Conservation (phyloP, 1,140 invertebrate genomes). For the Lerema accius region DNA sequence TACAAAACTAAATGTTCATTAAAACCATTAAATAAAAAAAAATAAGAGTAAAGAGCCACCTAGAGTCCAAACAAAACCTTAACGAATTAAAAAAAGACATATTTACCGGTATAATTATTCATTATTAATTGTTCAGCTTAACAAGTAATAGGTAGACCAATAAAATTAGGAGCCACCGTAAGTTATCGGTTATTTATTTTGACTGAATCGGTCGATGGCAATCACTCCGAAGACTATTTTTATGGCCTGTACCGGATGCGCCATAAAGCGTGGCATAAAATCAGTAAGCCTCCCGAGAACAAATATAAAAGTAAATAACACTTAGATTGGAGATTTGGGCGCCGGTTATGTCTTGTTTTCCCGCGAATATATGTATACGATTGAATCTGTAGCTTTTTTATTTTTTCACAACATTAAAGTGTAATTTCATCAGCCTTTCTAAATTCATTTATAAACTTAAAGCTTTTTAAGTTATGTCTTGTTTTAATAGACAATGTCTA, state of each 20-base stretch:
- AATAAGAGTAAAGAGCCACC: too few species aligned
- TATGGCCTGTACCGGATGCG: constrained; percentile 70
- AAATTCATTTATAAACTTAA: too few species aligned
- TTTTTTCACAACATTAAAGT: background rate
- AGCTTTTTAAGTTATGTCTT: too few species aligned
- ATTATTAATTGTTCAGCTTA: too few species aligned
- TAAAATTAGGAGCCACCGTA: constrained; percentile 14
- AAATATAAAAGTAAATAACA: constrained; percentile 76
- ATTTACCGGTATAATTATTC: too few species aligned
- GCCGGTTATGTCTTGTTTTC: constrained; percentile 28
- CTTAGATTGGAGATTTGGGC: constrained; percentile 65
- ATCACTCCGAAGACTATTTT: constrained; percentile 75
- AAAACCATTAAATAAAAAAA: too few species aligned
- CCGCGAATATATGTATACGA: constrained; percentile 10
- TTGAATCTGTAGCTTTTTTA: constrained; percentile 7
- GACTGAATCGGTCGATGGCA: constrained; percentile 62
- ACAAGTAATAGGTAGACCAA: background rate
- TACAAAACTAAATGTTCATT: too few species aligned
- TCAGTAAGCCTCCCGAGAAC: constrained; percentile 64
- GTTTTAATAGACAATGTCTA: too few species aligned
- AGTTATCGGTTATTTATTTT: constrained; percentile 63
- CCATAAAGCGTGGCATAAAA: constrained; percentile 74
- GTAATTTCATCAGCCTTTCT: background rate
- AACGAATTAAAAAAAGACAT: too few species aligned
- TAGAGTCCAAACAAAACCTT: too few species aligned